Percentiles rank a stretch among this genome's conserved stretches.
Evolutionary conservation across 2,113 vertebrate genomes (phyloP).

Genomic region (Microtus richardsoni): DNA sequence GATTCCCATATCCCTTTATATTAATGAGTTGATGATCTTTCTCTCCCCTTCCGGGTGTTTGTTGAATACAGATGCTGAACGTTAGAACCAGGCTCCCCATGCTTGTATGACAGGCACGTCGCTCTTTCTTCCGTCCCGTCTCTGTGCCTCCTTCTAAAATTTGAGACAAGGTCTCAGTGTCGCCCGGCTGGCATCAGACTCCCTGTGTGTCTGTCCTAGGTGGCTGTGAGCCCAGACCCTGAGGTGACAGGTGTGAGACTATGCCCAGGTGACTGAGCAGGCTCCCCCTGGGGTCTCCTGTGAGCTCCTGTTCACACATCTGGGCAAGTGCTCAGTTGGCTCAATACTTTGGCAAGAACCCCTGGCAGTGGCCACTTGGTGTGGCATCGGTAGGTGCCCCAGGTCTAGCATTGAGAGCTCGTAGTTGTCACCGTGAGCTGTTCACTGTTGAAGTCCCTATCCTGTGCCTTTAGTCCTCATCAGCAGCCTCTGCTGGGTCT

Average conservation of each 20-base stretch:
- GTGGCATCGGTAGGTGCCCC: neutral
- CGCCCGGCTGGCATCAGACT: neutral
- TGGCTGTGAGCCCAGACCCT: neutral
- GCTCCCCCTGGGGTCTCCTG: neutral
- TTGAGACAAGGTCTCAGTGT: neutral
- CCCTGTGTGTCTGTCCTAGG: neutral
- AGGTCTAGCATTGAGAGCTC: neutral
- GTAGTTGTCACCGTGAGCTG: neutral
- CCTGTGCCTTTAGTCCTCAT: constrained; percentile 15
- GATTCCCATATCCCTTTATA: neutral
- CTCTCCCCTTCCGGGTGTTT: neutral
- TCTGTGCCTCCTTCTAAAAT: neutral
- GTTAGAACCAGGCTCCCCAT: neutral
- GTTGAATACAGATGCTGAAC: neutral
- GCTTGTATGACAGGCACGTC: neutral
- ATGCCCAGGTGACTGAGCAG: neutral
- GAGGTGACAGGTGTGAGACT: neutral
- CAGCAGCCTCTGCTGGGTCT: neutral
- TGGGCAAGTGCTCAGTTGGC: neutral
- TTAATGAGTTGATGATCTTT: constrained; percentile 20
- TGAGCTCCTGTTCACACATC: neutral
- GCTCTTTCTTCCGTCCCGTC: neutral
- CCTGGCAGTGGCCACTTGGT: neutral
- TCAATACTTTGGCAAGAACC: constrained; percentile 29
- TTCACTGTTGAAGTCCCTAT: neutral